Evolutionary conservation across 2,113 vertebrate genomes (phyloP).

Genomic region (Microcebus lehilahytsara): DNA sequence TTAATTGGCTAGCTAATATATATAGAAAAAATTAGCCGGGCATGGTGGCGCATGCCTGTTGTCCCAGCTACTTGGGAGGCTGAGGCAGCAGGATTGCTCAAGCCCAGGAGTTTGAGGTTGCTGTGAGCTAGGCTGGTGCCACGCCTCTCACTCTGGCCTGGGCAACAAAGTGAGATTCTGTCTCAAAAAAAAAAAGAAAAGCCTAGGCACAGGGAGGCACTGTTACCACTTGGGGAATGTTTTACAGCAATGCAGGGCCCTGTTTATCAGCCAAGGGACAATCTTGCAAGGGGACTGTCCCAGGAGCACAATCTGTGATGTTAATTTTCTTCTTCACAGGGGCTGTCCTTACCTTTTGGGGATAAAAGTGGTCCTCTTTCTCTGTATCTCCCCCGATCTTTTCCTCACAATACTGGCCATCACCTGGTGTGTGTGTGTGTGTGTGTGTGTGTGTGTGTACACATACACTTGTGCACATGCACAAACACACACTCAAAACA

Average conservation of each 20-base stretch:
- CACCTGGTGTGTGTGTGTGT: background rate
- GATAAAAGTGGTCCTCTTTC: background rate
- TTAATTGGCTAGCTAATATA: no score
- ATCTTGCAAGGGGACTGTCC: background rate
- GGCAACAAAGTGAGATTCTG: no score
- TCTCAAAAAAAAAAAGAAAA: no score
- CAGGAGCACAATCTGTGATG: background rate
- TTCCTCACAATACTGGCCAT: background rate
- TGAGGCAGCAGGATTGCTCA: no score
- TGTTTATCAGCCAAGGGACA: background rate
- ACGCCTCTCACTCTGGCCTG: no score
- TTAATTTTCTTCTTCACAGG: background rate
- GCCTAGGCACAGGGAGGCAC: no score
- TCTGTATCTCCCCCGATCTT: background rate
- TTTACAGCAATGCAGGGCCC: background rate
- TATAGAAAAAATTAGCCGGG: no score
- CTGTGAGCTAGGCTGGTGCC: no score
- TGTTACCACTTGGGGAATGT: background rate
- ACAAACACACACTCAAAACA: fast-evolving
- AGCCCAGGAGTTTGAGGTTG: no score
- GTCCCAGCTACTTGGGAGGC: no score
- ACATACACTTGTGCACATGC: background rate
- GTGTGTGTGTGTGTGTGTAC: no score
- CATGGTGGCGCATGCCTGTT: no score
- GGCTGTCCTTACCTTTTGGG: background rate